Percentiles rank a stretch among this genome's conserved stretches.
phyloP scores from a whole-genome alignment of 2,113 vertebrate genomes.

The Pogona vitticeps region DNA sequence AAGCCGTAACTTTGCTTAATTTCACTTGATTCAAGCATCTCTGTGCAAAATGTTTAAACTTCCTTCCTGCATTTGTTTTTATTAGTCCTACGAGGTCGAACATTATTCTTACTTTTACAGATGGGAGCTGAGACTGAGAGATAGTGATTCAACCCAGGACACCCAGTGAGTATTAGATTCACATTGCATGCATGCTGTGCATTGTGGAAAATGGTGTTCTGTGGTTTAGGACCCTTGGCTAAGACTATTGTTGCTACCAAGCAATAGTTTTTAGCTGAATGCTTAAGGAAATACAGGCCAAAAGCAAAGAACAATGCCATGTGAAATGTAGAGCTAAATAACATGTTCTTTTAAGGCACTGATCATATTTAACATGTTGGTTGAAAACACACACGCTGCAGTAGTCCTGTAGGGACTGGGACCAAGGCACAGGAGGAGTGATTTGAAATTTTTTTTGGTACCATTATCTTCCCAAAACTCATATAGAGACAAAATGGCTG shows the following conservation, averaged over 20 bases:
- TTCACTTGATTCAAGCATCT: neutral
- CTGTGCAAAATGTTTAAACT: neutral
- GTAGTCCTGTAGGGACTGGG: neutral
- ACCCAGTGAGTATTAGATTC: constrained; percentile 35
- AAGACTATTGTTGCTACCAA: neutral
- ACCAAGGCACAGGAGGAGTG: neutral
- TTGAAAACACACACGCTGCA: neutral
- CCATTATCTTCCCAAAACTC: neutral
- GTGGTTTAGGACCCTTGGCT: neutral
- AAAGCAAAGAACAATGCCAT: neutral
- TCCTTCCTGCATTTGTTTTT: neutral
- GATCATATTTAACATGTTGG: constrained; percentile 8
- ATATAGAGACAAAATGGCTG: neutral
- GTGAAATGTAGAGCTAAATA: neutral
- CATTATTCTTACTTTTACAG: constrained; percentile 42
- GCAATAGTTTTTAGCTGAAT: neutral
- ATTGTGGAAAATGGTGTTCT: neutral
- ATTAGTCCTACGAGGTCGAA: constrained; percentile 19
- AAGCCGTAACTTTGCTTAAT: neutral
- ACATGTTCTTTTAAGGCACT: neutral
- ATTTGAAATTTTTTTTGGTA: neutral
- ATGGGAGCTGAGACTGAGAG: constrained; percentile 35
- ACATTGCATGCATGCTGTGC: constrained; percentile 30
- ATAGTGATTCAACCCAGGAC: constrained; percentile 16
- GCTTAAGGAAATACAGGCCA: neutral